Base-by-base conservation (phyloP, 2,113 vertebrate species). In the Tamias sibiricus region DNA sequence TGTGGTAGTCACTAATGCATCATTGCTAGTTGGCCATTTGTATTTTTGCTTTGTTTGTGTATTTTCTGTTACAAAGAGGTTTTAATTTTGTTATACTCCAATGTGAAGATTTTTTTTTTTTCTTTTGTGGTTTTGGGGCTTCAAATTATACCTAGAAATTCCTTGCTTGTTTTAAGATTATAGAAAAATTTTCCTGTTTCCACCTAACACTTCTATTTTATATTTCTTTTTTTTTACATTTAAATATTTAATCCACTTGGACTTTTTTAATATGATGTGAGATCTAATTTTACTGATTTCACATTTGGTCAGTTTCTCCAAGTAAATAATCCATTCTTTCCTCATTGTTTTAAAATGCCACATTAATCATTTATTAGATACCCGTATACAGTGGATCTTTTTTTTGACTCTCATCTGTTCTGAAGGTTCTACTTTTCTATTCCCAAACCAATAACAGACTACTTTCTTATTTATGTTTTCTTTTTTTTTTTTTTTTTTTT, bases 321-420 rank as follows among this genome's bases (percentile, higher is more conserved):
- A 77, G 74, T 30, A 94, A 88, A 84, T 32, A 77, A 80, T 22
- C n/a, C 28, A 71, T 91, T 42, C 32, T 77, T 83, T 66, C 59
- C 24, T 96, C n/a, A 8, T 30, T 88, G 49, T 83, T 69, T 77
- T 91, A 80, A 87, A 87, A 87, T 94, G 14, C n/a, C 44, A 76
- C 40, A 24, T 94, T 76, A 82, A 77, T 83, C 28, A 94, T 91
- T 76, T 87, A 76, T 87, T 87, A 64, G 47, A 69, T 81, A 68
- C 42, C 52, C 22, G 52, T 17, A 42, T 42, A 69, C 10, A 37
- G 22, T 71, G 30, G 17, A n/a, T 83, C 88, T 64, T 42, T 83
- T 91, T 77, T 69, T 91, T 76, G 35, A 68, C 28, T 72, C 47
- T 84, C 22, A 59, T 49, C 85, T 86, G 32, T 89, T 71, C 37